A percentile compares a stretch with the other conserved stretches of the same genome.
Evolutionary conservation across 2,888 invertebrate species (phyloP).

Genomic region (Drosophila emarginata): DNA sequence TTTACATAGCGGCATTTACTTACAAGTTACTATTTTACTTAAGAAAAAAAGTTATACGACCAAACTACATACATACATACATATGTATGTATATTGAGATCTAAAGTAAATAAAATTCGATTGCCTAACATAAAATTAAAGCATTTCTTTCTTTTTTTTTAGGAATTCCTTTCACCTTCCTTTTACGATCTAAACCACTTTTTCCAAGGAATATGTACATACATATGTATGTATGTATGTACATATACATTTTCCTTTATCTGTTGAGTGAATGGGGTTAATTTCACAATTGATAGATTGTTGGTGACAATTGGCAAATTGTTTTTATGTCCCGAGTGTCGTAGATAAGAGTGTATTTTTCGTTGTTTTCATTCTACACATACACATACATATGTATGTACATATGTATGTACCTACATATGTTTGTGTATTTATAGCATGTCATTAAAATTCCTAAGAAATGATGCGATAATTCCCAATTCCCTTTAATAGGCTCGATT

Average conservation of each 20-base stretch:
- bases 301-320: conserved; percentile 52
- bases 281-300: conserved; percentile 58
- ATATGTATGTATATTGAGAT: no score
- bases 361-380: conserved; percentile 32
- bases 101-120: no score
- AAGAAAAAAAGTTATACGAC: no score
- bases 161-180: background rate
- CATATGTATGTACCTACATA: conserved; percentile 3
- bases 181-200: background rate
- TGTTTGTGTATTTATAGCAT: conserved; percentile 19
- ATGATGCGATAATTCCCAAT: conserved; percentile 36
- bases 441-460: conserved; percentile 70
- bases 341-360: conserved; percentile 56
- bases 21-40: no score
- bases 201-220: background rate
- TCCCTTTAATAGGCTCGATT: background rate
- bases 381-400: background rate
- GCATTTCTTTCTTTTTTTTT: no score
- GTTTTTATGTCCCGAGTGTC: conserved; percentile 18
- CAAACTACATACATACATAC: no score
- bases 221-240: conserved; percentile 3
- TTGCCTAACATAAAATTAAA: no score
- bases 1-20: no score
- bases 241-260: conserved; percentile 23
- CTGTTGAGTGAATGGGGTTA: conserved; percentile 41